Evolutionary conservation across 2,797 vertebrate genomes (phyloP).

Genomic region (Rhodeus uyekii): DNA sequence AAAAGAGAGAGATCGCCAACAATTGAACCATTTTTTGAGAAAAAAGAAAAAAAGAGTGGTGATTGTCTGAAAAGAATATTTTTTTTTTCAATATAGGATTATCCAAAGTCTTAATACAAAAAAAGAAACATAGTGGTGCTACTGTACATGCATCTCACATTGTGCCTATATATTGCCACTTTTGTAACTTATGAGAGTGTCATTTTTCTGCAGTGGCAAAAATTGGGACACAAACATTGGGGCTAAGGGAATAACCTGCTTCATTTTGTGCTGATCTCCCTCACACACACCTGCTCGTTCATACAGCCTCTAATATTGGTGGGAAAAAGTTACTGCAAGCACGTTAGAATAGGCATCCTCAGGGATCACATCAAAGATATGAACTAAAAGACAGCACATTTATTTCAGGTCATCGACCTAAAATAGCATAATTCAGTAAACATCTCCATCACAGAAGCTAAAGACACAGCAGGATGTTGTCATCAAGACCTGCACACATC

Average conservation of each 20-base stretch:
- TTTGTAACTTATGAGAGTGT: background rate
- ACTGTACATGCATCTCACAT: background rate
- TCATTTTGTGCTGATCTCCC: background rate
- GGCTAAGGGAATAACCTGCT: constrained; percentile 53
- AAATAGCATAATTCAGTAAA: background rate
- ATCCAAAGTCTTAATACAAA: background rate
- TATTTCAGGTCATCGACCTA: background rate
- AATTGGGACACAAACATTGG: constrained; percentile 48
- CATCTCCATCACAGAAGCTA: background rate
- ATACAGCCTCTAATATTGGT: background rate
- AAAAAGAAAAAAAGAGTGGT: background rate
- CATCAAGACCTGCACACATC: background rate
- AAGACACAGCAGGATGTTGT: background rate
- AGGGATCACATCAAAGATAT: constrained; percentile 13
- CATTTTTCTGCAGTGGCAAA: constrained; percentile 8
- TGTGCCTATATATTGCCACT: background rate
- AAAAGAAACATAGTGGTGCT: background rate
- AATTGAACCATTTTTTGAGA: background rate
- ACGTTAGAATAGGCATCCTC: background rate
- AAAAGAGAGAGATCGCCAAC: background rate
- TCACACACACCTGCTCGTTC: background rate
- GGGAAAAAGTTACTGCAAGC: background rate
- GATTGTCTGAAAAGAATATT: background rate
- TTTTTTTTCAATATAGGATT: background rate
- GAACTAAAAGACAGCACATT: background rate